Evolutionary conservation across 1,140 invertebrate species (phyloP).

Genomic region (Meloidogyne floridensis): DNA sequence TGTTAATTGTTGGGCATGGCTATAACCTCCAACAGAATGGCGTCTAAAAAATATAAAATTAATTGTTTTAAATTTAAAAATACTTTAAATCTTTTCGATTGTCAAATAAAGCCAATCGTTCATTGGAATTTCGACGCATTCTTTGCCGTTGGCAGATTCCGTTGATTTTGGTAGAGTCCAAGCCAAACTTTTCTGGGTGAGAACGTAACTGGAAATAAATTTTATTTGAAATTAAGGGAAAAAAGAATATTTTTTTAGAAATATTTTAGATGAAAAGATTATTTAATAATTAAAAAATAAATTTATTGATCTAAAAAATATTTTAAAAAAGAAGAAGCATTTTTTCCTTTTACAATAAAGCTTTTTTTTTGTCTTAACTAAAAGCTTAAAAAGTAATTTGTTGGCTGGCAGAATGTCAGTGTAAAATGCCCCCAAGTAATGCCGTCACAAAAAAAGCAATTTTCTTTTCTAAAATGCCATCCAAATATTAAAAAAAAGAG

Average conservation of each 20-base stretch:
- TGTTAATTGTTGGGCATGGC: conserved; percentile 43
- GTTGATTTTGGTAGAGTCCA: conserved; percentile 37
- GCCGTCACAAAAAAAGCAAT: neutral
- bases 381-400: neutral
- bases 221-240: too few species aligned
- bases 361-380: neutral
- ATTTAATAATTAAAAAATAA: too few species aligned
- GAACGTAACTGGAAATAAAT: conserved; percentile 53
- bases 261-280: too few species aligned
- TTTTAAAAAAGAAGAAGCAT: conserved; percentile 11
- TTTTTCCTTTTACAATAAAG: neutral
- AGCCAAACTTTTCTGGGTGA: conserved; percentile 62
- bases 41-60: conserved; percentile 47
- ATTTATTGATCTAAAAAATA: neutral
- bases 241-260: too few species aligned
- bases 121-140: conserved; percentile 57
- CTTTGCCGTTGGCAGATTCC: neutral
- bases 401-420: neutral
- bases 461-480: neutral
- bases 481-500: too few species aligned
- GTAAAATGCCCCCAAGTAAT: too few species aligned
- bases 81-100: conserved; percentile 63
- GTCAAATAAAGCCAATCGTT: conserved; percentile 53
- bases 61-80: neutral
- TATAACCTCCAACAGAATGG: conserved; percentile 62